A percentile compares a stretch with the other conserved stretches of the same genome.
These are phyloP conservation scores for Eristalis tenax DNA, from an alignment of 2,888 invertebrate genomes.

Conservation along the genomic window DNA sequence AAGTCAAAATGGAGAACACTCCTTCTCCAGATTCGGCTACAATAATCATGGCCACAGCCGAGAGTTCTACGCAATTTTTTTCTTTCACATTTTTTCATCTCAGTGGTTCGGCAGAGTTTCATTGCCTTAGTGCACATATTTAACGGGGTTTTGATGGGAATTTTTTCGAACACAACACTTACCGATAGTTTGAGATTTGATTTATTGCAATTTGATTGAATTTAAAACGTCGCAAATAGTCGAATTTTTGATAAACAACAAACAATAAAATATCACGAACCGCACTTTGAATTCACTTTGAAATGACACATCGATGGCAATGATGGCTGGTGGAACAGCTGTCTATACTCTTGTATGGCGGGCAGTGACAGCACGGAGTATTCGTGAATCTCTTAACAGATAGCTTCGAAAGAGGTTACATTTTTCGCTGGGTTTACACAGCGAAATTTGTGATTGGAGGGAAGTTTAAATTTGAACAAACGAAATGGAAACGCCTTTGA, in stretches of 20 bases:
- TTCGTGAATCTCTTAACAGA: conserved; percentile 11
- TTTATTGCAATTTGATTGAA: conserved; percentile 43
- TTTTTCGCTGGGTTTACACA: conserved; percentile 32
- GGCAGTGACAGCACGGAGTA: conserved; percentile 47
- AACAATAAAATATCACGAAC: conserved; percentile 73
- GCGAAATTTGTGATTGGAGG: not conserved
- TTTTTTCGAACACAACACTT: conserved; percentile 51
- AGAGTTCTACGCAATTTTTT: conserved; percentile 55
- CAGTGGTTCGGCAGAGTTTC: conserved; percentile 50
- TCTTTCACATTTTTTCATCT: not conserved
- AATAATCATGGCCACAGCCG: conserved; percentile 37
- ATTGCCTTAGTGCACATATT: conserved; percentile 13
- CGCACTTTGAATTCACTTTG: conserved; percentile 70
- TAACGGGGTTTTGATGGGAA: not conserved
- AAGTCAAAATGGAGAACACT: conserved; percentile 69
- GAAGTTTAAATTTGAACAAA: conserved; percentile 4
- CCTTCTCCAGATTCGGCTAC: conserved; percentile 30
- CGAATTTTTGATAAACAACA: conserved; percentile 70
- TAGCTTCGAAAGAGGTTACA: conserved; percentile 24
- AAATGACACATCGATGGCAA: conserved; percentile 71
- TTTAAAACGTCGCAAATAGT: conserved; percentile 48
- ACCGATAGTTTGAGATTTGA: conserved; percentile 52
- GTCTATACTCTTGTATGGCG: conserved; percentile 62
- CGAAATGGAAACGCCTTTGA: not conserved
- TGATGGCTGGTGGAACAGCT: conserved; percentile 61